Evolutionary conservation across 2,113 vertebrate genomes (phyloP).

Genomic region (Rhombomys opimus): DNA sequence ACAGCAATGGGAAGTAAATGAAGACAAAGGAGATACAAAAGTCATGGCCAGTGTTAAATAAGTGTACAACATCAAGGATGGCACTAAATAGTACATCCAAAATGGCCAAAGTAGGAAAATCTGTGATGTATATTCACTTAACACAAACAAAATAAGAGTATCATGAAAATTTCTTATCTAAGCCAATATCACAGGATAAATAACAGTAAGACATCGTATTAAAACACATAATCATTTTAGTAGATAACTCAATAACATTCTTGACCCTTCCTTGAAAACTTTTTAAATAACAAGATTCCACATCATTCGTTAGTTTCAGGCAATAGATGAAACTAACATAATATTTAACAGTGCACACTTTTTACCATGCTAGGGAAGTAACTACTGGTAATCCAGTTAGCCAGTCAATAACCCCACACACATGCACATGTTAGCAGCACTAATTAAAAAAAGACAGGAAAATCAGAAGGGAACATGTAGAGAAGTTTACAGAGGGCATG

Average conservation of each 20-base stretch:
- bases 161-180: slow-evolving; percentile 24
- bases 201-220: accelerated
- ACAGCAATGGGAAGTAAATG: neutral
- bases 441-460: neutral
- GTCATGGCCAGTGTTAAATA: neutral
- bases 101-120: neutral
- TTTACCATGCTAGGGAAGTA: neutral
- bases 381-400: neutral
- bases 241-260: neutral
- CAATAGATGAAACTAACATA: neutral
- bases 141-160: neutral
- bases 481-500: neutral
- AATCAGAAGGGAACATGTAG: too few relatives aligned
- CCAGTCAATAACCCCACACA: neutral
- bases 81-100: neutral
- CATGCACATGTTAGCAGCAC: neutral
- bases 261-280: neutral
- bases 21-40: neutral
- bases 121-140: neutral
- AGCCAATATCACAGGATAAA: neutral
- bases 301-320: neutral
- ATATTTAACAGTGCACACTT: neutral
- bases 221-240: neutral
- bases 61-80: neutral
- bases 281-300: neutral